Evolutionary conservation across 2,113 vertebrate species (phyloP).

Genomic region (Hystrix brachyura): DNA sequence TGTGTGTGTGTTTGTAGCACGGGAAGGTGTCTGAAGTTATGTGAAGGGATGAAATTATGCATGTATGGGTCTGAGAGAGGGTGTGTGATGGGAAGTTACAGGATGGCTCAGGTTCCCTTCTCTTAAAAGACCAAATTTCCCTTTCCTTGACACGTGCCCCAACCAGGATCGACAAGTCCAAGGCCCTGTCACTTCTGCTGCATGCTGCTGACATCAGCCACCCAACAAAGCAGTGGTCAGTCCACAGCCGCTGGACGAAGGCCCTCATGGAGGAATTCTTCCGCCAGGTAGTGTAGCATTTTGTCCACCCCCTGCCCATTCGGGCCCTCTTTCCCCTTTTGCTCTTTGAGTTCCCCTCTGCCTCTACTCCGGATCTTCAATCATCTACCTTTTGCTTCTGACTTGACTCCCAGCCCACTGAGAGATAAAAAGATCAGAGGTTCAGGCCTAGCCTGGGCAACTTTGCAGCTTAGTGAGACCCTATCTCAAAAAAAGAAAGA

Average conservation of each 20-base stretch:
- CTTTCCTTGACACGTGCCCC: not conserved
- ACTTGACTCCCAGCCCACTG: not conserved
- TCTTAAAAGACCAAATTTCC: constrained; percentile 4
- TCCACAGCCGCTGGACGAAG: constrained; percentile 95
- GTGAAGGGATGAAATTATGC: not conserved
- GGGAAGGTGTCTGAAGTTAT: not conserved
- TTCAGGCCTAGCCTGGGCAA: not conserved
- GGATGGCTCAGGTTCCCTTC: not conserved
- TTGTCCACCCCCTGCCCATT: not conserved
- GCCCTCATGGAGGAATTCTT: constrained; percentile 96
- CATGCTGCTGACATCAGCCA: constrained; percentile 96
- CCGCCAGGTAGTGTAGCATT: constrained; percentile 90
- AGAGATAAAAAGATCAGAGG: not conserved
- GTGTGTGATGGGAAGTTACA: not conserved
- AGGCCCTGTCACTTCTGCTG: constrained; percentile 93
- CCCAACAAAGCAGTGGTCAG: constrained; percentile 93
- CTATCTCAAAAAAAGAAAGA: not conserved
- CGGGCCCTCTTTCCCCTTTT: not conserved
- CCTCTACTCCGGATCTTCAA: not conserved
- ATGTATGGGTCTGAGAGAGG: not conserved
- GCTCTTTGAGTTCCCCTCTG: not conserved
- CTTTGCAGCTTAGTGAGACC: not conserved
- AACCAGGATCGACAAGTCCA: constrained; percentile 93
- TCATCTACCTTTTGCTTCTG: not conserved
- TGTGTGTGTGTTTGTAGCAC: not conserved